These are phyloP conservation scores for Pterocles burchelli DNA, from an alignment of 2,113 vertebrate genomes.

Conservation along the genomic window DNA sequence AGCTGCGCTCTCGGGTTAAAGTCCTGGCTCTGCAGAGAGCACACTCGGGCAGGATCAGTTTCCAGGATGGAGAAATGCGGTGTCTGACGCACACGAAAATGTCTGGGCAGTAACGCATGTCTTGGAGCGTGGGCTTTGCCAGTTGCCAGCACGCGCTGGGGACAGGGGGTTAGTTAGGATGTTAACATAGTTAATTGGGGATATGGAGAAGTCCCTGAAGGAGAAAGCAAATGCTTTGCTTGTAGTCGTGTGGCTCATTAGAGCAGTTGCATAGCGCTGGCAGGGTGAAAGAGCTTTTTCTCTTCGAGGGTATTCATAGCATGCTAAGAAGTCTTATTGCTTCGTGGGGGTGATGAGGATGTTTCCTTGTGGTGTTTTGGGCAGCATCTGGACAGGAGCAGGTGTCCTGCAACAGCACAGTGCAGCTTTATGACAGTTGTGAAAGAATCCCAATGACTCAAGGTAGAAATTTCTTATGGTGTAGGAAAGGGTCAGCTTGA, in stretches of 20 bases:
- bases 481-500: background rate
- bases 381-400: background rate
- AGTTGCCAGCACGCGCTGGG: background rate
- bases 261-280: background rate
- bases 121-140: background rate
- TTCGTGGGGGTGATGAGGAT: background rate
- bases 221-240: constrained; percentile 39
- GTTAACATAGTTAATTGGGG: background rate
- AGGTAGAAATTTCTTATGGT: constrained; percentile 14
- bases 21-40: constrained; percentile 47
- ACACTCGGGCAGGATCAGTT: constrained; percentile 53
- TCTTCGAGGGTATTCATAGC: background rate
- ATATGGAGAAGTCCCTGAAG: background rate
- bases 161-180: background rate
- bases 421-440: background rate
- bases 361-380: background rate
- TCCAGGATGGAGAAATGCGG: constrained; percentile 60
- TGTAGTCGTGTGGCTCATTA: background rate
- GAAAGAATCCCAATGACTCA: background rate
- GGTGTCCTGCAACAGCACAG: background rate
- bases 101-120: constrained; percentile 8
- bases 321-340: constrained; percentile 6
- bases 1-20: constrained; percentile 45
- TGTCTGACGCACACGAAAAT: constrained; percentile 43
- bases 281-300: background rate